A percentile compares a stretch with the other conserved stretches of the same genome.
Evolutionary conservation across 2,888 invertebrate genomes (phyloP).

Genomic region (Diogma glabrata): DNA sequence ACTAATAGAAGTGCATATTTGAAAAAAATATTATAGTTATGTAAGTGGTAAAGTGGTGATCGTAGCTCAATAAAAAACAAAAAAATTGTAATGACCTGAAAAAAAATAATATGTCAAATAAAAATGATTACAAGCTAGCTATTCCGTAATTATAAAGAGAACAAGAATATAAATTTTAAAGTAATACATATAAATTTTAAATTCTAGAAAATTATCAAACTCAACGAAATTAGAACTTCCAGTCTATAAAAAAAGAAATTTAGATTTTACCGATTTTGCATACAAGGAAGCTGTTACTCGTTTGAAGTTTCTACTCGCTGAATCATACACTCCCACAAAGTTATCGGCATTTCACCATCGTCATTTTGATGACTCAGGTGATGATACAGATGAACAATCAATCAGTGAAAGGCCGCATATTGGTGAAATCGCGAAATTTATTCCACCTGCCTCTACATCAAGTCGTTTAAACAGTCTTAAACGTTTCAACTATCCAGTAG

Average conservation of each 20-base stretch:
- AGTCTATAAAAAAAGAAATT: constrained; percentile 43
- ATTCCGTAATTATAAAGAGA: too few relatives aligned
- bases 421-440: constrained; percentile 36
- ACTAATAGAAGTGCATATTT: too few relatives aligned
- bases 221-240: constrained; percentile 11
- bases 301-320: constrained; percentile 62
- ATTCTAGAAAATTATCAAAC: constrained; percentile 11
- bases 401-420: constrained; percentile 33
- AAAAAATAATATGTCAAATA: too few relatives aligned
- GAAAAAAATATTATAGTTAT: too few relatives aligned
- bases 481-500: not conserved
- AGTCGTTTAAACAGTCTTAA: constrained; percentile 10
- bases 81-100: too few relatives aligned
- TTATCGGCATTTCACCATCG: constrained; percentile 25
- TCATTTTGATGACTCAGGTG: constrained; percentile 40
- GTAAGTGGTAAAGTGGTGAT: too few relatives aligned
- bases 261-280: constrained; percentile 73
- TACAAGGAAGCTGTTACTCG: constrained; percentile 76
- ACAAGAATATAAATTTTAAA: too few relatives aligned
- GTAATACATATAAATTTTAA: not conserved
- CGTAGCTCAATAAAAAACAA: too few relatives aligned
- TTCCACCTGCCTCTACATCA: constrained; percentile 30
- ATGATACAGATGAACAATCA: constrained; percentile 44
- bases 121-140: too few relatives aligned
- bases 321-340: constrained; percentile 49